A percentile compares a stretch with the other conserved stretches of the same genome.
These are phyloP conservation scores for Pyrrhia umbra DNA, from an alignment of 2,888 invertebrate genomes.

Conservation along the genomic window DNA sequence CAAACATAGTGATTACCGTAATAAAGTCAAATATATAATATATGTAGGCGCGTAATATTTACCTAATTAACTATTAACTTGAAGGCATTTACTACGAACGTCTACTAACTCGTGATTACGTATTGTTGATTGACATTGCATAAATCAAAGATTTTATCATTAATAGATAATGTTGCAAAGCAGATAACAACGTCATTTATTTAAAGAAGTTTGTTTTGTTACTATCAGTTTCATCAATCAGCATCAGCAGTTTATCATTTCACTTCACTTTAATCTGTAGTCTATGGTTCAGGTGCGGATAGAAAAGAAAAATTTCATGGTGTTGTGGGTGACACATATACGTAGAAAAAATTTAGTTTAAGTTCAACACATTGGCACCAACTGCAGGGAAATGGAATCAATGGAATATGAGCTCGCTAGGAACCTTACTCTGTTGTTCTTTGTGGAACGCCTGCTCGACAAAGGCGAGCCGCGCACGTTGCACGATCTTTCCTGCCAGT, in stretches of 20 bases:
- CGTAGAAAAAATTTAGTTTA: constrained; percentile 89
- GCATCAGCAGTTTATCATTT: constrained; percentile 1
- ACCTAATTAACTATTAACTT: not conserved
- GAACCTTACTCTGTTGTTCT: constrained; percentile 99
- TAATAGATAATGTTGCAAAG: constrained; percentile 5
- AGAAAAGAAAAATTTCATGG: constrained; percentile 88
- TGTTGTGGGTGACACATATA: constrained; percentile 90
- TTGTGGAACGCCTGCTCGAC: constrained; percentile 99
- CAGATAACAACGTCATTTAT: constrained; percentile 28
- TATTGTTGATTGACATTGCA: not conserved
- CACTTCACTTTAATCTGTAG: constrained; percentile 75
- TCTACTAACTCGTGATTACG: not conserved
- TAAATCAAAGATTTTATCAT: constrained; percentile 4
- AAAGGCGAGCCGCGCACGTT: constrained; percentile 98
- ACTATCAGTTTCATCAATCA: constrained; percentile 23
- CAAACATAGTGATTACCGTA: no score
- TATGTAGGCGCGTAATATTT: not conserved
- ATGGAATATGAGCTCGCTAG: constrained; percentile 98
- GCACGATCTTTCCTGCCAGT: constrained; percentile 99
- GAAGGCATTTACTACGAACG: not conserved
- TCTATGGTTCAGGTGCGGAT: constrained; percentile 80
- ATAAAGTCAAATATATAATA: not conserved
- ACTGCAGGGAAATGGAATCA: constrained; percentile 94
- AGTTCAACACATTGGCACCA: constrained; percentile 88
- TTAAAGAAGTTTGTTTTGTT: constrained; percentile 47